A percentile compares a stretch with the other conserved stretches of the same genome.
phyloP scores from a whole-genome alignment of 2,113 vertebrate species.

The Pteruthius melanotis region DNA sequence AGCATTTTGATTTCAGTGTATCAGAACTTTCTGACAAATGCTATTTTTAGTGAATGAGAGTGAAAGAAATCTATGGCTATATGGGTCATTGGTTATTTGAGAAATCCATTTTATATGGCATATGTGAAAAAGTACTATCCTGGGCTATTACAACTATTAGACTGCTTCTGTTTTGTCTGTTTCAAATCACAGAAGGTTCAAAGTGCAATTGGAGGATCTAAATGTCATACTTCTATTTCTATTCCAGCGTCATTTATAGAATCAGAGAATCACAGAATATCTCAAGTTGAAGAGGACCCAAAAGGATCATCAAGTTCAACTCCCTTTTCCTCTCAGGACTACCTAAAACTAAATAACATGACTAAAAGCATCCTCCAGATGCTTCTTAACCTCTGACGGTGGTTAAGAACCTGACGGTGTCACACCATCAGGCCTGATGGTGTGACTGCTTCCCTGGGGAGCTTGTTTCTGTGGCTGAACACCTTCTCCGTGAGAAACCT shows the following conservation, averaged over 20 bases:
- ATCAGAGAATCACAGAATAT: not conserved
- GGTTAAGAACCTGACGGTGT: too few relatives aligned
- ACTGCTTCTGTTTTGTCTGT: not conserved
- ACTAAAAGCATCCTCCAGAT: not conserved
- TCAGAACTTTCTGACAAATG: not conserved
- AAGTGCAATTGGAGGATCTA: not conserved
- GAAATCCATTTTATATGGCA: not conserved
- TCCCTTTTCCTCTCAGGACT: accelerated
- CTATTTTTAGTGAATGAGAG: not conserved
- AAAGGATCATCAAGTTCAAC: not conserved
- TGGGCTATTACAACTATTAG: not conserved
- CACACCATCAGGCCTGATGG: not conserved
- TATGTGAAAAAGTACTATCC: not conserved
- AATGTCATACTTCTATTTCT: not conserved
- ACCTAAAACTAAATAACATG: not conserved
- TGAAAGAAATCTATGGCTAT: not conserved
- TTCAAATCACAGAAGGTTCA: not conserved
- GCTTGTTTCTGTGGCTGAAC: not conserved
- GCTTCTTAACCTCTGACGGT: not conserved
- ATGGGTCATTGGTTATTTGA: not conserved
- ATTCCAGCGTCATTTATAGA: not conserved
- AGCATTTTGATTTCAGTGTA: not conserved
- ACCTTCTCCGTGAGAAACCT: not conserved
- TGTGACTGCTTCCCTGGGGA: not conserved
- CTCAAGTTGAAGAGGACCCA: not conserved